Evolutionary conservation across 2,888 invertebrate genomes (phyloP), one percentile per base, ranked within the genome.

Genomic region (Eupeodes latifasciatus): DNA sequence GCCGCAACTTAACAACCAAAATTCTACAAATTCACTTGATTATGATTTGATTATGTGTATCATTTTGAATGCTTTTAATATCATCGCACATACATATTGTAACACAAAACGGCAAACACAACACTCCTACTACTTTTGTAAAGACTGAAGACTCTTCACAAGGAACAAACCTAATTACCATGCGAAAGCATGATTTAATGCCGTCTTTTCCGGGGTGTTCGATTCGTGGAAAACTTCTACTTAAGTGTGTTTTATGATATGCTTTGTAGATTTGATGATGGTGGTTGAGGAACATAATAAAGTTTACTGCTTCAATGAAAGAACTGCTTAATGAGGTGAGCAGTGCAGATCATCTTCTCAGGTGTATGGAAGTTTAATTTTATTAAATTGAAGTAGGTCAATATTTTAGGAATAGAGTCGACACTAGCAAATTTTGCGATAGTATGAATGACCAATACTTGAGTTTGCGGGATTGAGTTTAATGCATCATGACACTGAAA

Each of bases 131-230:
- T n/a, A 62, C 6, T 34, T 59, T 59, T n/a, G 27, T 44, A 9
- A n/a, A 10, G 5, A 47, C 19, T 27, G 27, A 27, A 27, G 27
- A 27, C 27, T 27, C 27, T 76, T 59, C 76, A 84, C 49, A 80
- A 84, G 87, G 84, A 84, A 84, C 80, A 67, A 12, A 71, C 64
- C 76, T 87, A 72, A 87, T 84, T 80, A 84, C 71, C 51, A 57
- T 76, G 40, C 40, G 40, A 40, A 40, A 9, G 47, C 71, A 87
- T 69, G 86, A 76, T 49, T 64, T 49, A 64, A 51, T 51, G 66
- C 5, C 81, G 53, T 74, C 47, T 87, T 77, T 87, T 87, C 86
- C 86, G 86, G 64, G 79, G 71, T 75, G 51, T 14, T 36, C 6
- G 40, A 44, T 14, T 36, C 6, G 40, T 66, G 64, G 19, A 36